Evolutionary conservation across 2,797 vertebrate species (phyloP), one percentile per base, ranked within the genome.

Genomic region (Micrastur ruficollis): DNA sequence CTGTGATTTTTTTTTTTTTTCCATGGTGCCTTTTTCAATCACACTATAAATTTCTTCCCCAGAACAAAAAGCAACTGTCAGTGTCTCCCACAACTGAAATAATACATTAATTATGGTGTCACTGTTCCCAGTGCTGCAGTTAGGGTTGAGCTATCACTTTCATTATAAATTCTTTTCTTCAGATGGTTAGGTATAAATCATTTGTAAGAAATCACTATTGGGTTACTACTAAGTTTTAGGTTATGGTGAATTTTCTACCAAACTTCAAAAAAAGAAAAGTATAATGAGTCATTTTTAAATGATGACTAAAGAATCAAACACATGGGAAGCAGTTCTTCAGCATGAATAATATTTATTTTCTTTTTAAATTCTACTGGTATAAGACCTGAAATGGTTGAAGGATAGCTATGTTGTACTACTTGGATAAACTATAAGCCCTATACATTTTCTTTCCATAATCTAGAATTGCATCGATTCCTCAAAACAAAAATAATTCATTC

Each of bases 71-170:
- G 40, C 84, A 70, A 70, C 88, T 95, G 58, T 92, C 85, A 88
- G 18, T 38, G 89, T 94, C 81, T 94, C 90, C 82, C 88, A 75
- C 73, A 91, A 76, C 86, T 92, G 84, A 97, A 97, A 93, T 80
- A 95, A 94, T 93, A 32, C 81, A 74, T 95, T 96, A 89, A 88
- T 95, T 93, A 88, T 87, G 79, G 84, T 95, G 94, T 75, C 68
- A 87, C 70, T 18, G 3, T 85, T 96, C 90, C 50, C 71, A 58
- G 44, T 65, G 52, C 95, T 94, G 93, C 79, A 79, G 94, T 95
- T 96, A 92, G 94, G 50, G 56, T 46, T 87, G 91, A 95, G 65
- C 81, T 93, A 68, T 96, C 91, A 70, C 76, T 92, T 95, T 95
- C 87, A 88, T 95, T 96, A 72, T 71, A 96, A 86, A 89, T 82